These are phyloP conservation scores for Trichomalopsis sarcophagae DNA, from an alignment of 1,140 invertebrate species.

Conservation along the genomic window DNA sequence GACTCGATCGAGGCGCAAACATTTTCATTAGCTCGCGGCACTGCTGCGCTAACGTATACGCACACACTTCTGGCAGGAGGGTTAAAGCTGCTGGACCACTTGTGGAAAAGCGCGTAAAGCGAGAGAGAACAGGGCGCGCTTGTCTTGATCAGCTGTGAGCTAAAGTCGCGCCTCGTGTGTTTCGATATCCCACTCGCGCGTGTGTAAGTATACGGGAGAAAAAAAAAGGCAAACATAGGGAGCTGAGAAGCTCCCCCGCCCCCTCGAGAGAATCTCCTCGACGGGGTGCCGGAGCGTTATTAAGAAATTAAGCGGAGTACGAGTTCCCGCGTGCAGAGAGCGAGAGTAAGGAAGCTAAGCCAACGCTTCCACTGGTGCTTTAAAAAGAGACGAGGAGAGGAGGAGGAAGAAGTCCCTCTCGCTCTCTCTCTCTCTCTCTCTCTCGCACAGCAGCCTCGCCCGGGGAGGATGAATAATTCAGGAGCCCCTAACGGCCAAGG, in stretches of 20 bases:
- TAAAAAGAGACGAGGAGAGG: constrained; percentile 2
- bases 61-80: not conserved
- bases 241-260: too few species aligned
- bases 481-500: constrained; percentile 11
- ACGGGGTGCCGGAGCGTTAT: not conserved
- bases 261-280: not conserved
- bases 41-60: too few species aligned
- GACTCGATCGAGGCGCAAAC: not conserved
- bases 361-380: not conserved
- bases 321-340: too few species aligned
- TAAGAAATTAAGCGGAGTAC: constrained; percentile 15
- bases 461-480: constrained; percentile 39
- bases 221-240: not conserved
- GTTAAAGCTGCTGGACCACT: not conserved
- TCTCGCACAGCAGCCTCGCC: not conserved
- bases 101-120: too few species aligned
- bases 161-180: too few species aligned
- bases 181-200: too few species aligned
- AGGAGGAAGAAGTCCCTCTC: not conserved
- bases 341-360: not conserved
- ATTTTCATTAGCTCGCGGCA: not conserved
- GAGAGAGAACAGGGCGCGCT: too few species aligned
- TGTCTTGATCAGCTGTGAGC: not conserved
- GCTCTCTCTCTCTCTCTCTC: not conserved
- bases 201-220: not conserved